phyloP scores from a whole-genome alignment of 2,888 invertebrate species.

The Aproaerema taeniolella region DNA sequence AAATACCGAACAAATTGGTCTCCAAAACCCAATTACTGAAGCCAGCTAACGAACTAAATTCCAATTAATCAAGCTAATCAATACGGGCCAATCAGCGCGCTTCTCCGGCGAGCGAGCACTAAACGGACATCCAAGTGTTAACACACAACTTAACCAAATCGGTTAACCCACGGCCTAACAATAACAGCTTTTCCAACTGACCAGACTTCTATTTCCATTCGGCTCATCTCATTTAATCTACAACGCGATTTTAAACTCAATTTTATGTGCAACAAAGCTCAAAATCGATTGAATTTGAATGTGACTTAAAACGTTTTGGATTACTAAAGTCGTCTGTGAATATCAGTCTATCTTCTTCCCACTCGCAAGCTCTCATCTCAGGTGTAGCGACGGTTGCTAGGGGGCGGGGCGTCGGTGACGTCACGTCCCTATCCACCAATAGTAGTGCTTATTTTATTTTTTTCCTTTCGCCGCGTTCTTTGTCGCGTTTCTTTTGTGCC shows the following conservation, averaged over 20 bases:
- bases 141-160: slow-evolving; percentile 75
- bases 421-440: slow-evolving; percentile 60
- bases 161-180: slow-evolving; percentile 76
- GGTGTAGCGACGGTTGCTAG: slow-evolving; percentile 71
- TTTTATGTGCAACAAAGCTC: too few species aligned
- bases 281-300: too few species aligned
- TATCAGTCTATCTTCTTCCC: slow-evolving; percentile 54
- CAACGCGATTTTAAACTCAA: too few species aligned
- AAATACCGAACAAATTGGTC: slow-evolving; percentile 6
- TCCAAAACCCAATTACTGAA: slow-evolving; percentile 34
- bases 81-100: slow-evolving; percentile 52
- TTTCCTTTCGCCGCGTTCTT: slow-evolving; percentile 49
- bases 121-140: slow-evolving; percentile 66
- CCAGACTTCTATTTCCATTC: slow-evolving; percentile 34
- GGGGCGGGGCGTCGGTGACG: slow-evolving; percentile 69
- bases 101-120: slow-evolving; percentile 38
- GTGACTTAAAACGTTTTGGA: too few species aligned
- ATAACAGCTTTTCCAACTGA: slow-evolving; percentile 75
- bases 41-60: slow-evolving; percentile 41
- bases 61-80: slow-evolving; percentile 59
- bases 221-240: not conserved
- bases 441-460: slow-evolving; percentile 43
- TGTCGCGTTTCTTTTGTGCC: slow-evolving; percentile 59
- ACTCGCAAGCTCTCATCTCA: slow-evolving; percentile 66
- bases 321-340: too few species aligned